phyloP scores from a whole-genome alignment of 2,888 invertebrate species.

The Mechanitis messenoides region DNA sequence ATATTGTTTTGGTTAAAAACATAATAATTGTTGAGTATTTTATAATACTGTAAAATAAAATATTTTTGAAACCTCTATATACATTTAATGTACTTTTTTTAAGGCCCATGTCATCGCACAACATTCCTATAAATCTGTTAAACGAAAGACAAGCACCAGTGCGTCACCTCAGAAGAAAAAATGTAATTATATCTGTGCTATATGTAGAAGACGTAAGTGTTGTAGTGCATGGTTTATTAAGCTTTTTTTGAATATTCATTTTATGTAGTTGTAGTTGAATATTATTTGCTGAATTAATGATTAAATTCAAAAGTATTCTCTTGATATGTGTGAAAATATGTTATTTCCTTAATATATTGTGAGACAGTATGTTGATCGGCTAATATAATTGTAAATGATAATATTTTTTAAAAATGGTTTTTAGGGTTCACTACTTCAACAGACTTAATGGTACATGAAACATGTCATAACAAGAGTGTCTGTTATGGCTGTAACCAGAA shows the following conservation, averaged over 20 bases:
- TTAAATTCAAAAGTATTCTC: no score
- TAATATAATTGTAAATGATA: no score
- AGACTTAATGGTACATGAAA: constrained; percentile 64
- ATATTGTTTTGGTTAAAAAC: not conserved
- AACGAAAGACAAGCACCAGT: constrained; percentile 43
- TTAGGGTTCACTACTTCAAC: constrained; percentile 60
- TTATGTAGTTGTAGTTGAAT: not conserved
- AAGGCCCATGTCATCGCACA: constrained; percentile 68
- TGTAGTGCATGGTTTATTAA: constrained; percentile 18
- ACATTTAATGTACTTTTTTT: constrained; percentile 20
- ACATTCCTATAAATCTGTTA: constrained; percentile 62
- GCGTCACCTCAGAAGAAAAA: constrained; percentile 38
- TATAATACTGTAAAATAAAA: no score
- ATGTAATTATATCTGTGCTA: constrained; percentile 44
- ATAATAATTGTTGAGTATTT: no score
- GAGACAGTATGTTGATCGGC: not conserved
- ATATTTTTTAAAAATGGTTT: no score
- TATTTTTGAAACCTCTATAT: not conserved
- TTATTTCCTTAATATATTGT: not conserved
- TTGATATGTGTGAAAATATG: no score
- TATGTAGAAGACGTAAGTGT: constrained; percentile 58
- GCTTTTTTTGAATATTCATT: not conserved
- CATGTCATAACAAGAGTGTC: constrained; percentile 54
- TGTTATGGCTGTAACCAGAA: constrained; percentile 59
- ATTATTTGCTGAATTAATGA: constrained; percentile 1